These are phyloP conservation scores for Heterochromis multidens DNA, from an alignment of 2,113 vertebrate genomes.

Conservation along the genomic window DNA sequence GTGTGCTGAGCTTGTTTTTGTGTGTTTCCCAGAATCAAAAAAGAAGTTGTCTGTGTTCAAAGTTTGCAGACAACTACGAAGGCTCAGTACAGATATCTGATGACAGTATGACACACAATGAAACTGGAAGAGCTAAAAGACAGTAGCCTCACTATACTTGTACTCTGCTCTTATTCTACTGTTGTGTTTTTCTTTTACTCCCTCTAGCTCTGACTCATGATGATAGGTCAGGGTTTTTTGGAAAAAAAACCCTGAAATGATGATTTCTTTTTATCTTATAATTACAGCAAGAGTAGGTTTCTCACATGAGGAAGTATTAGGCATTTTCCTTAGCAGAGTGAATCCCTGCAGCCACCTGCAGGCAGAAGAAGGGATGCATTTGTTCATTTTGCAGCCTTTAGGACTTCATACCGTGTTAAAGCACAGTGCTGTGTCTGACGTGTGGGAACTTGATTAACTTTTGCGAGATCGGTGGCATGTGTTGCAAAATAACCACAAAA, in stretches of 20 bases:
- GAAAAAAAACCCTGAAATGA: no score
- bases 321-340: neutral
- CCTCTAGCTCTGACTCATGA: neutral
- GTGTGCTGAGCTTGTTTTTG: neutral
- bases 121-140: neutral
- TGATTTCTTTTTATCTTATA: neutral
- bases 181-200: neutral
- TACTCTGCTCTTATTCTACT: neutral
- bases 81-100: neutral
- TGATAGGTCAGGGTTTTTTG: neutral
- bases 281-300: neutral
- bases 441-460: neutral
- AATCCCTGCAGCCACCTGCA: neutral
- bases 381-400: neutral
- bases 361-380: neutral
- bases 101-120: neutral
- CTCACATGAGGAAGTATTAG: neutral
- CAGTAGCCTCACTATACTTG: neutral
- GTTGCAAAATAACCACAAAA: neutral
- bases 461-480: neutral
- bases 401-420: neutral
- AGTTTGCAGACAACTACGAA: neutral
- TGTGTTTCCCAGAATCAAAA: neutral
- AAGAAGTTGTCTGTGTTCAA: neutral
- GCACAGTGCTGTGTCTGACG: neutral